A percentile compares a stretch with the other conserved stretches of the same genome.
Conservation (phyloP, 2,797 vertebrate genomes). For the Protosalanx chinensis region DNA sequence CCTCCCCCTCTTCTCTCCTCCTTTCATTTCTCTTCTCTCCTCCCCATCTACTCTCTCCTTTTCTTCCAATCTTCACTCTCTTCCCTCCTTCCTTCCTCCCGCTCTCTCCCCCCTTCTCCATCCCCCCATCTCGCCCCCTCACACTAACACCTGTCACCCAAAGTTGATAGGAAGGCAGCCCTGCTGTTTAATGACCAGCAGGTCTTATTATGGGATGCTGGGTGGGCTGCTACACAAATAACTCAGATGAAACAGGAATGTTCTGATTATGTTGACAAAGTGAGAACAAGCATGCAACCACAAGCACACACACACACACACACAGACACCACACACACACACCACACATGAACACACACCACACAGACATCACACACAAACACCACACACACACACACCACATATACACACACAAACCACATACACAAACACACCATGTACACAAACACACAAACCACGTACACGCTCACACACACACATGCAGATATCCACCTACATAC, state of each 20-base stretch:
- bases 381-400: not conserved
- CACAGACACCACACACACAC: not conserved
- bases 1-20: conserved; percentile 40
- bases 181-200: not conserved
- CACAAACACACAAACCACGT: too few relatives aligned
- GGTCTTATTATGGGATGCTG: not conserved
- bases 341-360: too few relatives aligned
- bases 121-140: too few relatives aligned
- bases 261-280: not conserved
- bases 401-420: too few relatives aligned
- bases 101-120: too few relatives aligned
- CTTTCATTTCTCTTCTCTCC: not conserved
- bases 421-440: too few relatives aligned
- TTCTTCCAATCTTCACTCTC: too few relatives aligned
- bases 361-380: too few relatives aligned
- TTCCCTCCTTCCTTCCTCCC: too few relatives aligned
- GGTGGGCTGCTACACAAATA: not conserved
- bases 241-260: not conserved
- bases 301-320: not conserved
- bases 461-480: not conserved
- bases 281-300: not conserved
- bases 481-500: too few relatives aligned
- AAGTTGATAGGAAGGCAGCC: too few relatives aligned
- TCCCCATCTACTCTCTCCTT: not conserved
- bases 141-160: too few relatives aligned